Conservation (phyloP, 2,113 vertebrate genomes). For the Suricata suricatta region DNA sequence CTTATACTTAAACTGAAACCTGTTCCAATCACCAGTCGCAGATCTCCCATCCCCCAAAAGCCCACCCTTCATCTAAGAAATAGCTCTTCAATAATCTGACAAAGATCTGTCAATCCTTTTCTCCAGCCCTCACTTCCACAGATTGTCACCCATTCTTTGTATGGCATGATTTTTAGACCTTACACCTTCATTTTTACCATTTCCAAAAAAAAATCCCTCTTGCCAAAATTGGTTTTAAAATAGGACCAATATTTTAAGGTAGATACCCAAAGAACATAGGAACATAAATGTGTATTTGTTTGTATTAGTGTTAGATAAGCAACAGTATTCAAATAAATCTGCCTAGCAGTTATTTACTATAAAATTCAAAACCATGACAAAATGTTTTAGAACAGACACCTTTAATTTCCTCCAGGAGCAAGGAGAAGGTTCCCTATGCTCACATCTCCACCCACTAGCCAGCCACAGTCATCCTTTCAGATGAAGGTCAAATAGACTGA, state of each 20-base stretch:
- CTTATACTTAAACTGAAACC: neutral
- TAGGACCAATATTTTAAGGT: constrained; percentile 17
- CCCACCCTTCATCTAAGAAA: neutral
- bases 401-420: neutral
- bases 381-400: neutral
- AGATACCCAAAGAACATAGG: neutral
- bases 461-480: neutral
- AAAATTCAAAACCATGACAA: neutral
- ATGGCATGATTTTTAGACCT: neutral
- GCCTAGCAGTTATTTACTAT: neutral
- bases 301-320: neutral
- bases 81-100: neutral
- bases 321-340: neutral
- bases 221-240: neutral
- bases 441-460: neutral
- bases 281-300: constrained; percentile 1
- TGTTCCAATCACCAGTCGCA: neutral
- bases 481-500: neutral
- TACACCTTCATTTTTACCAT: neutral
- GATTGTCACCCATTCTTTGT: neutral
- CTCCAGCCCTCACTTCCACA: neutral
- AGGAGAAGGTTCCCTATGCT: neutral
- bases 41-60: neutral
- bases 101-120: neutral
- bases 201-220: neutral